phyloP scores from a whole-genome alignment of 2,888 invertebrate species.

The Drosophila colorata region DNA sequence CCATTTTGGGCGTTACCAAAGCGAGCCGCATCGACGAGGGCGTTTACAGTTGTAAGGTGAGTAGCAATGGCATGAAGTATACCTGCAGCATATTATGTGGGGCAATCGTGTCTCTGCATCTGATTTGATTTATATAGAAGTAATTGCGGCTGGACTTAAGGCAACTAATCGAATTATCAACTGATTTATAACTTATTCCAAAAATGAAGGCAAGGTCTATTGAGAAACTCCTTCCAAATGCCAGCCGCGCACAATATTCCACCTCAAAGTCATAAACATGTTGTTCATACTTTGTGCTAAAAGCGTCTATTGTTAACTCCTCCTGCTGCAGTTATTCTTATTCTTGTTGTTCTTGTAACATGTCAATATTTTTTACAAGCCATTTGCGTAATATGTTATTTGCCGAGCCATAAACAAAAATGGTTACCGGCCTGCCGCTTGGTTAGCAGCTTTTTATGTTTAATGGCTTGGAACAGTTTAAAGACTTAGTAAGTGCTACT shows the following conservation, averaged over 20 bases:
- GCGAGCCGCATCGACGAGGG: slow-evolving; percentile 91
- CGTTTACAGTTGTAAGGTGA: slow-evolving; percentile 91
- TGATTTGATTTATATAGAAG: slow-evolving; percentile 41
- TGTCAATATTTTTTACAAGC: slow-evolving; percentile 73
- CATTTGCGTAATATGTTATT: slow-evolving; percentile 79
- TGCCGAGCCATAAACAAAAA: slow-evolving; percentile 66
- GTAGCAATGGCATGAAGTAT: no score
- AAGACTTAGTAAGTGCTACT: slow-evolving; percentile 53
- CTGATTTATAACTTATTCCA: slow-evolving; percentile 68
- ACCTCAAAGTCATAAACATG: slow-evolving; percentile 54
- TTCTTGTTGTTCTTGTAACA: slow-evolving; percentile 28
- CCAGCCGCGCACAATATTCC: slow-evolving; percentile 20
- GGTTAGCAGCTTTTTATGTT: slow-evolving; percentile 34
- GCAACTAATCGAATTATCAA: slow-evolving; percentile 47
- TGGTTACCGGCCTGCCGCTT: slow-evolving; percentile 37
- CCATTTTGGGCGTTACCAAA: slow-evolving; percentile 90
- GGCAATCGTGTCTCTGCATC: background rate
- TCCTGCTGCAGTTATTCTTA: slow-evolving; percentile 7
- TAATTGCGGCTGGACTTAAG: slow-evolving; percentile 1
- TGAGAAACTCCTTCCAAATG: slow-evolving; percentile 2
- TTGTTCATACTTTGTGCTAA: slow-evolving; percentile 35
- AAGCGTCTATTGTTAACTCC: background rate
- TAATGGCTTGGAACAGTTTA: slow-evolving; percentile 57
- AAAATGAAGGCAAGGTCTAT: background rate
- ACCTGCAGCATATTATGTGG: background rate